phyloP scores from a whole-genome alignment of 2,888 invertebrate species.

The Abscondita cerata region DNA sequence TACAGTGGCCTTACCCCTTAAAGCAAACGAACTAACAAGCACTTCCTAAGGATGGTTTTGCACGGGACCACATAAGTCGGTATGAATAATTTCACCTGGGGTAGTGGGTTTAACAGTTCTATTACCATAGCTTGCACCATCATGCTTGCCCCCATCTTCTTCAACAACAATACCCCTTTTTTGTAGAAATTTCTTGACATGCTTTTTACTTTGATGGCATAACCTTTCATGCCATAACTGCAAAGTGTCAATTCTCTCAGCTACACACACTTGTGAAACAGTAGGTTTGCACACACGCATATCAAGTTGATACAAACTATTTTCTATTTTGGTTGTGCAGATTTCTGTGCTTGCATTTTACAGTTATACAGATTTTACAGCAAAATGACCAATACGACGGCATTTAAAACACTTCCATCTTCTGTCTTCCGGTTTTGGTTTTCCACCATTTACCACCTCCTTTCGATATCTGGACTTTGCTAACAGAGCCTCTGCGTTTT shows the following conservation, averaged over 20 bases:
- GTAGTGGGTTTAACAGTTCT: slow-evolving; percentile 10
- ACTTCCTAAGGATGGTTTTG: slow-evolving; percentile 38
- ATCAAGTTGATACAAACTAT: background rate
- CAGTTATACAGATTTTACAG: too few relatives aligned
- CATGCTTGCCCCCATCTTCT: background rate
- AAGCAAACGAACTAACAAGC: slow-evolving; percentile 41
- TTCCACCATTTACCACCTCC: background rate
- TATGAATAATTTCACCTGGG: slow-evolving; percentile 40
- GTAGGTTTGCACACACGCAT: background rate
- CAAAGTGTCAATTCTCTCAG: background rate
- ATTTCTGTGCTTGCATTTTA: background rate
- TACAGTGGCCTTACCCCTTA: too few relatives aligned
- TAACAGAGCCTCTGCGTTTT: background rate
- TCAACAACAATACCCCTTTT: background rate
- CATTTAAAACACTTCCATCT: background rate
- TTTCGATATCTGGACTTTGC: background rate
- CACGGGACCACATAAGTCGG: slow-evolving; percentile 35
- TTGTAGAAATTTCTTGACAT: slow-evolving; percentile 4
- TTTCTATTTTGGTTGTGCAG: background rate
- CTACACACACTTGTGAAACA: background rate
- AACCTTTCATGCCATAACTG: background rate
- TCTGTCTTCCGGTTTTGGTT: background rate
- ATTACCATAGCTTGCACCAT: background rate
- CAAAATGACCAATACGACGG: too few relatives aligned
- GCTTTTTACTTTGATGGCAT: slow-evolving; percentile 4